Base-by-base conservation (phyloP, 2,888 invertebrate species). In the Arenicola marina region DNA sequence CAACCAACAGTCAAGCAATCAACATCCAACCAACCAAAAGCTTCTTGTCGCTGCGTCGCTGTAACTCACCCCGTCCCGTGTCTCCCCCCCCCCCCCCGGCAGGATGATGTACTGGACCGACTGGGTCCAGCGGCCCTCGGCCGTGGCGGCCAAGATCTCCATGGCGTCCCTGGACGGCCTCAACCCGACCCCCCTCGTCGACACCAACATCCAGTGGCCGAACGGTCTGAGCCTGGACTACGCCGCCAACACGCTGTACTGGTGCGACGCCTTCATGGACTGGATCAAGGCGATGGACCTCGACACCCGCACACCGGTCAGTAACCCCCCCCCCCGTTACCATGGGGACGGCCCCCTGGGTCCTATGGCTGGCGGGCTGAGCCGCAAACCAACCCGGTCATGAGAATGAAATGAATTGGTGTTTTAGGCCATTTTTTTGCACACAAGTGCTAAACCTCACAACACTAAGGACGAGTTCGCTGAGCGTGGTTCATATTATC, bases 171-270 rank as follows among this genome's bases (percentile, higher is more conserved):
- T 94, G 70, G 94, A 95, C 78, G 95, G 95, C 1, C 88, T 89
- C 0, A 86, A 88, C 63, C 86, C 92, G n/a, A 87, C 87, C 62
- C 83, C 87, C 0, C 88, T 95, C 53, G 86, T 99, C 15, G 92
- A 94, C 74, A 91, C 90, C 74, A 92, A 95, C 71, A 85, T 99
- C 28, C 93, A 94, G 54, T 92, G 92, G 82, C 95, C 95, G 0
- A 93, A 93, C 70, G 95, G 95, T 58, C 63, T 70, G 38, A 58
- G 61, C 29, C 38, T 61, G 24, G 62, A 64, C 44, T 38, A 38
- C 4, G 38, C 26, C 3, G 38, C 53, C 43, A 33, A 54, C n/a
- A 86, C 89, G 64, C 83, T 95, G 2, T 93, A 92, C 75, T 95
- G 94, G 94, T 91, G 91, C 0, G 94, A 95, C 78, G 91, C 92